Percentiles rank a stretch among this genome's conserved stretches.
Conservation (phyloP, 2,888 invertebrate genomes). For the Ormia ochracea region DNA sequence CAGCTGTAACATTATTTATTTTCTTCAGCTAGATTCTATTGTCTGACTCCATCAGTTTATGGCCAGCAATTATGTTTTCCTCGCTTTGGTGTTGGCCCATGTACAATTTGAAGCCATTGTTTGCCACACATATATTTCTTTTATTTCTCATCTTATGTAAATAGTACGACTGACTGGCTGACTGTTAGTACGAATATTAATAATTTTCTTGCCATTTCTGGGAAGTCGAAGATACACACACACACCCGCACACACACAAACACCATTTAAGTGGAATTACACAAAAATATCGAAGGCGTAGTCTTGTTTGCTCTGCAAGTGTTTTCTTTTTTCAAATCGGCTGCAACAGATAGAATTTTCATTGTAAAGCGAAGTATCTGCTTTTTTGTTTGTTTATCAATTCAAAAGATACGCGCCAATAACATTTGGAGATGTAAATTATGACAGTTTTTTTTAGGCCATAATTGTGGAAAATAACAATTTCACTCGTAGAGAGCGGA, state of each 20-base stretch:
- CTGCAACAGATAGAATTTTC: neutral
- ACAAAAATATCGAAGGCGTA: slow-evolving; percentile 46
- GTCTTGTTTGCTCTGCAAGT: slow-evolving; percentile 30
- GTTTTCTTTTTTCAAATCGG: neutral
- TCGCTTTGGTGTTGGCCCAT: slow-evolving; percentile 34
- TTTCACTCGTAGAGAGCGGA: no score
- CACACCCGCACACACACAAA: no score
- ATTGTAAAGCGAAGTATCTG: neutral
- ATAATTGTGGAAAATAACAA: neutral
- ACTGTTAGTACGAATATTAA: slow-evolving; percentile 48
- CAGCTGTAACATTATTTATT: slow-evolving; percentile 37
- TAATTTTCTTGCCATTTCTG: slow-evolving; percentile 58
- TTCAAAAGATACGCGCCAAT: neutral
- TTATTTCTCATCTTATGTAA: slow-evolving; percentile 38
- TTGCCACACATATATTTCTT: neutral
- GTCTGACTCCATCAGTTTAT: slow-evolving; percentile 41
- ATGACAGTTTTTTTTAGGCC: neutral
- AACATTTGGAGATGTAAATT: slow-evolving; percentile 1
- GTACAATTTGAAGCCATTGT: slow-evolving; percentile 10
- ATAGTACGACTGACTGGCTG: slow-evolving; percentile 15
- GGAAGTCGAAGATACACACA: slow-evolving; percentile 32
- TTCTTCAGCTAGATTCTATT: slow-evolving; percentile 32
- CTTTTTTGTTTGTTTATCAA: slow-evolving; percentile 29
- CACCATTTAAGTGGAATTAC: neutral
- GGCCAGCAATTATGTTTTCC: slow-evolving; percentile 58